Conservation (phyloP, 2,113 vertebrate genomes). For the Brienomyrus brachyistius region DNA sequence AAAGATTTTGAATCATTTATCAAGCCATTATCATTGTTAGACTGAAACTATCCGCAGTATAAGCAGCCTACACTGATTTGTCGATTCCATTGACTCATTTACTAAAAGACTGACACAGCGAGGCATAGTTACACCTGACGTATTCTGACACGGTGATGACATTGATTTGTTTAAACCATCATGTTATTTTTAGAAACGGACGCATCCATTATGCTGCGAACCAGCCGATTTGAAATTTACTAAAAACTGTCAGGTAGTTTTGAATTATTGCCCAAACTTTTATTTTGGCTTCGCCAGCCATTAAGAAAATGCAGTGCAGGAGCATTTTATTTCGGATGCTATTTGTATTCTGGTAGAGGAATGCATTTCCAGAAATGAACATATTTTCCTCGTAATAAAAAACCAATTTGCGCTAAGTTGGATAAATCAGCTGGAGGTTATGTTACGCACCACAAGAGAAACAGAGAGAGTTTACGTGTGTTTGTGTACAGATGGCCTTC, state of each 20-base stretch:
- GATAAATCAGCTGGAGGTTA: not conserved
- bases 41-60: not conserved
- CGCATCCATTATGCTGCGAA: not conserved
- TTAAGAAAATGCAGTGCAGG: not conserved
- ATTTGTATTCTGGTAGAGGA: not conserved
- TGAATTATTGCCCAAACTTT: not conserved
- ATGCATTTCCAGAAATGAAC: not conserved
- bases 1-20: not conserved
- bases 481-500: not conserved
- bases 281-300: not conserved
- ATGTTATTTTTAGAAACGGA: not conserved
- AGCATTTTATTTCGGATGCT: not conserved
- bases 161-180: not conserved
- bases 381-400: conserved; percentile 1
- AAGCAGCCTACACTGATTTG: not conserved
- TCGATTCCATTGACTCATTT: not conserved
- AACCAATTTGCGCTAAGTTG: not conserved
- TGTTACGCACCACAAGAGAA: not conserved
- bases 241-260: not conserved
- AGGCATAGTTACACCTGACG: not conserved
- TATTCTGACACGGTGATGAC: not conserved
- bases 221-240: not conserved
- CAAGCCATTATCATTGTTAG: not conserved
- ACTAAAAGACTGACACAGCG: not conserved
- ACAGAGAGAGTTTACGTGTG: not conserved